A percentile compares a stretch with the other conserved stretches of the same genome.
Conservation (phyloP, 35 echinoderm and acorn worm species). For the Lytechinus variegatus region DNA sequence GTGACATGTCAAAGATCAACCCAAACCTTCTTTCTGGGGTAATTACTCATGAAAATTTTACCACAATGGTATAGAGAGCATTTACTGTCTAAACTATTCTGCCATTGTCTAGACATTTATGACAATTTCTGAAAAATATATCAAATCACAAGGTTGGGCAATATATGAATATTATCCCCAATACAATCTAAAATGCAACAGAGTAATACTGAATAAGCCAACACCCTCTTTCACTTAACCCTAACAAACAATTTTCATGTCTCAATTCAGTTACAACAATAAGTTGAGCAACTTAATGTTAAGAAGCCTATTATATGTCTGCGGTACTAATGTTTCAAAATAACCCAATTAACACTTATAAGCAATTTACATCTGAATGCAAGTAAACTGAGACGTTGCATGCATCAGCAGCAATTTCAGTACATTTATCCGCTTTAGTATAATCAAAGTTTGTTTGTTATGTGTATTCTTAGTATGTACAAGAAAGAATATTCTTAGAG, state of each 20-base stretch:
- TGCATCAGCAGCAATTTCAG: neutral
- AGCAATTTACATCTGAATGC: neutral
- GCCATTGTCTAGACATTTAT: neutral
- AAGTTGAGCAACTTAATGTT: neutral
- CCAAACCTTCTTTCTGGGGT: neutral
- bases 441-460: neutral
- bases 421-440: neutral
- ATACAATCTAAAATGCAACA: neutral
- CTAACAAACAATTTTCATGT: neutral
- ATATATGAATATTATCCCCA: neutral
- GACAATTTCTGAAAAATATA: neutral
- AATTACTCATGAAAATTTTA: neutral
- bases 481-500: neutral
- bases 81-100: neutral
- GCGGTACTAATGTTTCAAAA: neutral
- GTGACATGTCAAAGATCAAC: neutral
- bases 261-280: neutral
- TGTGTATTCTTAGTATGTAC: neutral
- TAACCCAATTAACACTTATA: neutral
- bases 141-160: neutral
- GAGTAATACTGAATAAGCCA: neutral
- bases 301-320: neutral
- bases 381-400: neutral
- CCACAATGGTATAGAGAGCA: neutral
- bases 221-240: neutral